Percentiles rank a stretch among this genome's conserved stretches.
phyloP scores from a whole-genome alignment of 2,113 vertebrate species.

The Oenanthe melanoleuca region DNA sequence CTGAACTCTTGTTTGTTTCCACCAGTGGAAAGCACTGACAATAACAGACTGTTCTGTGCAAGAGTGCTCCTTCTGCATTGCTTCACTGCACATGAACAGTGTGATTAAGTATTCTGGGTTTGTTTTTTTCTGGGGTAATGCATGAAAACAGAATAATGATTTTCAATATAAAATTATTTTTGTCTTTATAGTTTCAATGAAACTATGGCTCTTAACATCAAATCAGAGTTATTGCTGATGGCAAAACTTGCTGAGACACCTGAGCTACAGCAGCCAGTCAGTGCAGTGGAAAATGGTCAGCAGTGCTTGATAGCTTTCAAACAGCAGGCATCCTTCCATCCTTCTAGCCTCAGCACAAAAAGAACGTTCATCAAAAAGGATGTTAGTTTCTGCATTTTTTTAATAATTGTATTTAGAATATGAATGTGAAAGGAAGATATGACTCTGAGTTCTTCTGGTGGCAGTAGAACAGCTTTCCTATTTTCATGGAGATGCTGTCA shows the following conservation, averaged over 20 bases:
- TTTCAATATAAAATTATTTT: not conserved
- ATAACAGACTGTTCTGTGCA: conserved; percentile 9
- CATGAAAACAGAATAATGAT: not conserved
- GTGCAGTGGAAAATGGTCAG: not conserved
- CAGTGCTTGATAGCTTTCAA: not conserved
- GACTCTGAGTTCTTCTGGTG: not conserved
- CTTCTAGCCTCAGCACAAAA: not conserved
- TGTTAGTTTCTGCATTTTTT: not conserved
- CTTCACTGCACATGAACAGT: not conserved
- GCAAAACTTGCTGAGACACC: not conserved
- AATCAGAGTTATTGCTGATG: not conserved
- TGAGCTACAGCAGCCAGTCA: not conserved
- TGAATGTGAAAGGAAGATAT: not conserved
- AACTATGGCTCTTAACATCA: not conserved
- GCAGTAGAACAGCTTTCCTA: not conserved
- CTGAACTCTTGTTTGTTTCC: not conserved
- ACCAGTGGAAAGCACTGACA: conserved; percentile 3
- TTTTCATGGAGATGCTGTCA: not conserved
- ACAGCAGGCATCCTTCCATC: not conserved
- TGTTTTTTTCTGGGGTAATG: not conserved
- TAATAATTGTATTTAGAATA: not conserved
- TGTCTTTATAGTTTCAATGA: not conserved
- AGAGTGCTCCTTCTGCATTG: not conserved
- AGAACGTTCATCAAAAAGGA: not conserved
- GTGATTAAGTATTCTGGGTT: not conserved